Evolutionary conservation across 2,797 vertebrate species (phyloP).

Genomic region (Parauchenoglanis punctatus): DNA sequence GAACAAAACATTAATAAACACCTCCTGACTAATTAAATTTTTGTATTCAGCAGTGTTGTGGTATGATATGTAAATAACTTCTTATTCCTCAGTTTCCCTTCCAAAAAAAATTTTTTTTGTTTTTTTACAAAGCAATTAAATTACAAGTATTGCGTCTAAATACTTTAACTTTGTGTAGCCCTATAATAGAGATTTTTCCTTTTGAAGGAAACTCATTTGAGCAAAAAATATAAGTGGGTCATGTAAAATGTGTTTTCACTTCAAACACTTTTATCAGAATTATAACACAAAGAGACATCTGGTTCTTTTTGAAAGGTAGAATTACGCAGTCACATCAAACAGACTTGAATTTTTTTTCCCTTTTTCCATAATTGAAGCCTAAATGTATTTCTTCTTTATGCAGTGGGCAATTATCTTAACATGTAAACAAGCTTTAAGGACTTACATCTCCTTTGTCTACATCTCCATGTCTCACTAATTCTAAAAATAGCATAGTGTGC

Average conservation of each 20-base stretch:
- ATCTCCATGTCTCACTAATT: neutral
- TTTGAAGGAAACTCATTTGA: neutral
- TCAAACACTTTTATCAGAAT: neutral
- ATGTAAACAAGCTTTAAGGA: slow-evolving; percentile 39
- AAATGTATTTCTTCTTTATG: slow-evolving; percentile 57
- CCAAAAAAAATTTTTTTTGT: neutral
- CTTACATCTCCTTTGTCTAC: neutral
- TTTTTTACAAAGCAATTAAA: neutral
- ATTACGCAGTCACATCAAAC: slow-evolving; percentile 33
- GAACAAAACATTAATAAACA: neutral
- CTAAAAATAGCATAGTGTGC: neutral
- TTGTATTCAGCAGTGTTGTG: neutral
- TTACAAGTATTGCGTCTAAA: neutral
- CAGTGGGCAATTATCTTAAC: slow-evolving; percentile 58
- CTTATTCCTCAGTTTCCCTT: neutral
- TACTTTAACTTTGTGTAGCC: neutral
- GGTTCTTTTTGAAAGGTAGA: slow-evolving; percentile 37
- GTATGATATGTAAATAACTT: neutral
- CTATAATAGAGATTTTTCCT: no score
- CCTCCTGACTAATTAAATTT: neutral
- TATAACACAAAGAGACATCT: slow-evolving; percentile 35
- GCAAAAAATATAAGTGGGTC: neutral
- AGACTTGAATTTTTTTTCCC: slow-evolving; percentile 63
- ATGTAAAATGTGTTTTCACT: neutral
- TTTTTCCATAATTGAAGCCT: slow-evolving; percentile 67